Evolutionary conservation across 2,888 invertebrate species (phyloP).

Genomic region (Phengaris alcon): DNA sequence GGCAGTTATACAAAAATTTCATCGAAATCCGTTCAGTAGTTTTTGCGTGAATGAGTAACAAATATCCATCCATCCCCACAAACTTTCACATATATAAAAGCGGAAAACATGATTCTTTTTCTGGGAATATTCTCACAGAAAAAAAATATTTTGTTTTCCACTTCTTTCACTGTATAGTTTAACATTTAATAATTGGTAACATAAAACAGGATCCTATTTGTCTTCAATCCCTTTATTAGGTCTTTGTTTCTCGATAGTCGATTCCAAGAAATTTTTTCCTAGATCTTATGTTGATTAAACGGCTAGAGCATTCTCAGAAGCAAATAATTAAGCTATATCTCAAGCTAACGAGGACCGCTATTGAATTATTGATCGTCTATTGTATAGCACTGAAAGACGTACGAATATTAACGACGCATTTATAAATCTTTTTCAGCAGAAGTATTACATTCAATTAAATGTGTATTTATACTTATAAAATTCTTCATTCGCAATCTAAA

Average conservation of each 20-base stretch:
- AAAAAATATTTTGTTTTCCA: no score
- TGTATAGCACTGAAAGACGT: slow-evolving; percentile 7
- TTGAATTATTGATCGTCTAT: slow-evolving; percentile 21
- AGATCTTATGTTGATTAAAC: slow-evolving; percentile 21
- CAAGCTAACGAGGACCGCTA: slow-evolving; percentile 8
- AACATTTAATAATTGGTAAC: not conserved
- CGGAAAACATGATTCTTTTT: no score
- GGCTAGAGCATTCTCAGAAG: slow-evolving; percentile 13
- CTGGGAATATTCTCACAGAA: no score
- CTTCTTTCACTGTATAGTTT: no score
- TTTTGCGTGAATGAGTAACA: no score
- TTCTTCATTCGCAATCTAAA: not conserved
- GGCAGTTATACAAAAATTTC: no score
- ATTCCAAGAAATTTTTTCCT: not conserved
- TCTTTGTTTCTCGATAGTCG: not conserved
- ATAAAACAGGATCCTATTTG: slow-evolving; percentile 1
- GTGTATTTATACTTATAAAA: no score
- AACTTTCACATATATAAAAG: no score
- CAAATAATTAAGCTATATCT: slow-evolving; percentile 19
- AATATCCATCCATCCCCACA: no score
- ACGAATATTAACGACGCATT: slow-evolving; percentile 5
- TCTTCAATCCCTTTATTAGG: not conserved
- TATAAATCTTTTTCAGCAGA: not conserved
- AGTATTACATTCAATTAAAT: no score
- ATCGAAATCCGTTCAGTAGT: no score